Conservation (phyloP, 2,113 vertebrate genomes). For the Gavia stellata region DNA sequence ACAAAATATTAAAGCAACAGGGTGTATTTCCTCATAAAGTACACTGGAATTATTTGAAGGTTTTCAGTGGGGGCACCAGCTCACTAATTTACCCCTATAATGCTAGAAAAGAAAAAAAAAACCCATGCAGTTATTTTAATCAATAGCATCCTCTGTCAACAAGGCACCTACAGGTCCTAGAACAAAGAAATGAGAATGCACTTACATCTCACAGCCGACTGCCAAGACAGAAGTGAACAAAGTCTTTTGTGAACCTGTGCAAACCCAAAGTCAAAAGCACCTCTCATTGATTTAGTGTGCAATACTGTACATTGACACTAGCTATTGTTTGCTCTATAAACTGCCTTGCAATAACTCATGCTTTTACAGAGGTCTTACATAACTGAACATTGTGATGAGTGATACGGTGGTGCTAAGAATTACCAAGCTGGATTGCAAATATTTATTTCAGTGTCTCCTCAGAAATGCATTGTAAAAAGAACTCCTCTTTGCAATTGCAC, state of each 20-base stretch:
- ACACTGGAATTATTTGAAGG: neutral
- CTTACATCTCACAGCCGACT: neutral
- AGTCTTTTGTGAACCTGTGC: neutral
- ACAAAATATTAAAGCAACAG: neutral
- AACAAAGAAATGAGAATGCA: neutral
- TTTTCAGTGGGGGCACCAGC: neutral
- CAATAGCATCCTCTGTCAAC: neutral
- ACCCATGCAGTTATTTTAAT: neutral
- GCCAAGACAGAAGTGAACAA: neutral
- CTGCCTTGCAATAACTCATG: neutral
- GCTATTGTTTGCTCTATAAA: neutral
- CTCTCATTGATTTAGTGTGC: neutral
- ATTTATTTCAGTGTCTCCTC: neutral
- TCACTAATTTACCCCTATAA: neutral
- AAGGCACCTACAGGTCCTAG: neutral
- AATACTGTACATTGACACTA: neutral
- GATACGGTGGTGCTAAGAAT: neutral
- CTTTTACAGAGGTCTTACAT: neutral
- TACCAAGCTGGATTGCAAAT: neutral
- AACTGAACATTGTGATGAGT: neutral
- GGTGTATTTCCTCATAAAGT: neutral
- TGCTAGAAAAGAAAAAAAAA: neutral
- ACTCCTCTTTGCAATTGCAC: neutral
- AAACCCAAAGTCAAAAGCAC: neutral
- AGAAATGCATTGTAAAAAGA: neutral